phyloP scores from a whole-genome alignment of 2,113 vertebrate species.

The Onychostoma macrolepis region DNA sequence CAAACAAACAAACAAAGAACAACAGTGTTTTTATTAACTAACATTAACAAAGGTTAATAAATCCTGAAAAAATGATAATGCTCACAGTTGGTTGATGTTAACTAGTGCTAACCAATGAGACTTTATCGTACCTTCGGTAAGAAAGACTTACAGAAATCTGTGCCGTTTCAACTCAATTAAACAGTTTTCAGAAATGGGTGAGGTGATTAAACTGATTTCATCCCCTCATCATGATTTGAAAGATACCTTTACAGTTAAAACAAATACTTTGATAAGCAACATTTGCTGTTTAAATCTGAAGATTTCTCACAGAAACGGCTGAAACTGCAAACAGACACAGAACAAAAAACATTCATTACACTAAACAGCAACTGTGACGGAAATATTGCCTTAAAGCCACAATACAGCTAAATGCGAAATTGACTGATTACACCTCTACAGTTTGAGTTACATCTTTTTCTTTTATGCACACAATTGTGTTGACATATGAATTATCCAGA shows the following conservation, averaged over 20 bases:
- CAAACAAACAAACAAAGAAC: no score
- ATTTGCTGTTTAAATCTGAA: neutral
- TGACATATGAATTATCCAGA: neutral
- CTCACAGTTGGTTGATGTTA: neutral
- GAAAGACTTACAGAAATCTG: neutral
- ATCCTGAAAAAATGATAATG: neutral
- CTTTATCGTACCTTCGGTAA: neutral
- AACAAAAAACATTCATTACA: neutral
- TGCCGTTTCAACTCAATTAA: no score
- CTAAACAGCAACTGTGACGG: neutral
- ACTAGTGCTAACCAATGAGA: neutral
- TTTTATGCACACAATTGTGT: neutral
- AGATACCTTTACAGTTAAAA: neutral
- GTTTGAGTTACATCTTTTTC: neutral
- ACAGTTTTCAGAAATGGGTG: neutral
- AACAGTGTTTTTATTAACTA: no score
- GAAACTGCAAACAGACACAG: neutral
- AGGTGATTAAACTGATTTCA: neutral
- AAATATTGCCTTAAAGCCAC: neutral
- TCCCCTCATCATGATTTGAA: neutral
- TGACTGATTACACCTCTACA: neutral
- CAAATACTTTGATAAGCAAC: neutral
- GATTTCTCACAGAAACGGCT: neutral
- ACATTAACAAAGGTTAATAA: no score
- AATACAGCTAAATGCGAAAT: neutral